A percentile compares a stretch with the other conserved stretches of the same genome.
phyloP scores from a whole-genome alignment of 2,888 invertebrate species.

The Plutella xylostella region DNA sequence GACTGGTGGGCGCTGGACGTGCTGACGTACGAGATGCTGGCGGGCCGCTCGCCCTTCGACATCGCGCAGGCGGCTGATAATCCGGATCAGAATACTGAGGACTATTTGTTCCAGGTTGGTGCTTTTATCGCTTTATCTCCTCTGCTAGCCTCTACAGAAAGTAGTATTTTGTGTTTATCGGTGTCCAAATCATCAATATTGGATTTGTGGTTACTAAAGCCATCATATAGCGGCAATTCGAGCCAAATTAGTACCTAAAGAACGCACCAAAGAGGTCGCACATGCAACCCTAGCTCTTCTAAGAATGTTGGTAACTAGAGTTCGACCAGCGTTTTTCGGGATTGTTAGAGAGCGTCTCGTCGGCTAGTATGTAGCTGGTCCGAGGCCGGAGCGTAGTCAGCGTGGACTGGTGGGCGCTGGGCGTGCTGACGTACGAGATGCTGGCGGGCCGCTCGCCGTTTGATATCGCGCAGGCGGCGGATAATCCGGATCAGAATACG shows the following conservation, averaged over 20 bases:
- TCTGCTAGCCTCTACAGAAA: too few species aligned
- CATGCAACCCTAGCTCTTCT: too few species aligned
- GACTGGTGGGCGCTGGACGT: conserved; percentile 99
- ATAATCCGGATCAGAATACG: conserved; percentile 82
- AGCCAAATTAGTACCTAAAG: background rate
- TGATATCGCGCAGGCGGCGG: conserved; percentile 96
- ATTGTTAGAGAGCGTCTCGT: too few species aligned
- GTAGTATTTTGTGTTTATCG: too few species aligned
- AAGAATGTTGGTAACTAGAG: too few species aligned
- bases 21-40: conserved; percentile 98
- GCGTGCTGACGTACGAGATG: conserved; percentile 99
- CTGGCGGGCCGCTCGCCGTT: conserved; percentile 98
- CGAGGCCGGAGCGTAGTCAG: too few species aligned
- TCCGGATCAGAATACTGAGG: conserved; percentile 98
- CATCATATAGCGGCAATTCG: background rate
- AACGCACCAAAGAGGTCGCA: too few species aligned
- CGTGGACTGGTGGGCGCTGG: conserved; percentile 99
- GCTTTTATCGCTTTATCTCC: background rate
- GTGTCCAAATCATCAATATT: too few species aligned
- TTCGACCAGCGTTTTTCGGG: too few species aligned
- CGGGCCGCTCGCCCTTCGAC: conserved; percentile 98
- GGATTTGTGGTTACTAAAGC: too few species aligned
- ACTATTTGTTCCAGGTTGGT: conserved; percentile 93
- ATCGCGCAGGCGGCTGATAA: conserved; percentile 97
- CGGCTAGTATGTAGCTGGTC: too few species aligned